Evolutionary conservation across 2,888 invertebrate species (phyloP), one percentile per base, ranked within the genome.

Genomic region (Plagodis dolabraria): DNA sequence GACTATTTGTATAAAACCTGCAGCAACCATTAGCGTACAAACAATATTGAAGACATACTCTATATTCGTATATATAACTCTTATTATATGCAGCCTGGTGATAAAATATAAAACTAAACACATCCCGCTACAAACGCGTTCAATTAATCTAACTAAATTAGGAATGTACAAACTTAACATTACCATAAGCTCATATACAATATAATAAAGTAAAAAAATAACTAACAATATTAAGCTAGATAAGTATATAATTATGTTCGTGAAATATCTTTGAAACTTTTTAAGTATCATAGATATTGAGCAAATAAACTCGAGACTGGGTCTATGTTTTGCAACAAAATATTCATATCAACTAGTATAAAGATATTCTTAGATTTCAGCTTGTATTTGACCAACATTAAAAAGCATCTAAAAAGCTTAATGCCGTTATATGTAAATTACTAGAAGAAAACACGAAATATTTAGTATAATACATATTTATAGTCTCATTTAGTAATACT

Each of bases 151-250:
- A 74, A 71, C 69, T 77, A 77, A 76, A 76, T 71, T 80, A 86
- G 89, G 89, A 89, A 89, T 89, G 89, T 89, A 86, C 80, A 83
- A 87, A 87, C 80, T 83, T 85, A 85, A 82, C 69, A 69, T 74
- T 75, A 76, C 69, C 59, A 67, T 67, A 68, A 69, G 69, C 69
- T 69, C 69, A 67, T 69, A 65, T 64, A 69, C 58, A 67, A 56
- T 58, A 59, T 55, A 63, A 63, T 61, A 55, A 71, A 69, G 65
- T 53, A 64, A 68, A 64, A 67, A 74, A 72, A 70, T 67, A 68
- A 65, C 67, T 49, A 49, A 33, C 43, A 8, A 49, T 53, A 33
- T 67, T 59, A 59, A 47, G 40, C 49, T 69, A 72, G 67, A 69
- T 72, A 9, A 71, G 7, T 67, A 66, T n/a, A 69, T 67, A 69